Conservation (phyloP, 2,113 vertebrate genomes). For the Melanerpes formicivorus region DNA sequence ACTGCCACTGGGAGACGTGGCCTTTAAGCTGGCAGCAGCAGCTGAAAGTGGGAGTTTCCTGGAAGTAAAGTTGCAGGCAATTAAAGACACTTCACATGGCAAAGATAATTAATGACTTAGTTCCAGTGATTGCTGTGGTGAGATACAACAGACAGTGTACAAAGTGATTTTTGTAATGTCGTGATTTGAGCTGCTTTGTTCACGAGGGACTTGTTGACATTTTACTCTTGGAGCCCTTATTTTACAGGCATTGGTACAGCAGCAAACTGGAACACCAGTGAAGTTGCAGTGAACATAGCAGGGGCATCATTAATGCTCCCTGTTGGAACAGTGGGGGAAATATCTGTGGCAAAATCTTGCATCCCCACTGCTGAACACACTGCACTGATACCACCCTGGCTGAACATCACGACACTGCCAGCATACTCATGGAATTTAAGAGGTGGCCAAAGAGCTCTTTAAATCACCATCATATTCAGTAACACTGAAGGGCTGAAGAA, state of each 20-base stretch:
- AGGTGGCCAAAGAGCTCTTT: neutral
- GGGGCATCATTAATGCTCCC: neutral
- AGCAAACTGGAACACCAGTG: neutral
- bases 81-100: slow-evolving; percentile 12
- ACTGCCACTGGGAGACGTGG: neutral
- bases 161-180: neutral
- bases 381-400: rapidly evolving
- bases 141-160: neutral
- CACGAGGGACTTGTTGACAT: rapidly evolving
- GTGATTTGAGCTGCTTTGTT: neutral
- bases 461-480: neutral
- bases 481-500: neutral
- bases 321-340: neutral
- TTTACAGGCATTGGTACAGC: neutral
- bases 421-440: rapidly evolving
- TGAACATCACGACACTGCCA: neutral
- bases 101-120: neutral
- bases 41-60: neutral
- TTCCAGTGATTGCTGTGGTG: rapidly evolving
- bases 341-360: neutral
- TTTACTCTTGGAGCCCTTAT: neutral
- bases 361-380: neutral
- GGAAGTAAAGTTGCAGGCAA: neutral
- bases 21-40: neutral
- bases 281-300: neutral